Conservation (phyloP, 1,140 invertebrate species). For the Phenacoccus solenopsis region DNA sequence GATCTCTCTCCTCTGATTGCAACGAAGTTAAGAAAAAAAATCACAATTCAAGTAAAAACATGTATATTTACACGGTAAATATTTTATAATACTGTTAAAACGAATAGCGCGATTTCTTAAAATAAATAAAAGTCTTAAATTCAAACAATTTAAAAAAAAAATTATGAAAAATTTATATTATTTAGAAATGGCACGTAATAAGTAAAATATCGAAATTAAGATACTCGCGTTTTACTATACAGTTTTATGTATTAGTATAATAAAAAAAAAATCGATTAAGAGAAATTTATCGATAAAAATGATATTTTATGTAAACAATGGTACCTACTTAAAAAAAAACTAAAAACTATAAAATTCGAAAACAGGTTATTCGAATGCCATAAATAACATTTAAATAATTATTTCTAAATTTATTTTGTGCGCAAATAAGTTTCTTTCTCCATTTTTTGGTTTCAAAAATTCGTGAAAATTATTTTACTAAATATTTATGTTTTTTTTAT, state of each 20-base stretch:
- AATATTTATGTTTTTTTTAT: too few species aligned
- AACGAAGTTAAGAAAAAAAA: too few species aligned
- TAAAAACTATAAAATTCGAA: not conserved
- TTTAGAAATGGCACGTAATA: not conserved
- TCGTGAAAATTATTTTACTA: too few species aligned
- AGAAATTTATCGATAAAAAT: too few species aligned
- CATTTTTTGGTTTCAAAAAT: too few species aligned
- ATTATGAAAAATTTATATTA: not conserved
- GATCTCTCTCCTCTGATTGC: too few species aligned
- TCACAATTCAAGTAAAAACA: not conserved
- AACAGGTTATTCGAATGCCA: not conserved
- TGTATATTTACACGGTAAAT: constrained; percentile 3
- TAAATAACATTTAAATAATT: too few species aligned
- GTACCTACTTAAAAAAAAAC: not conserved
- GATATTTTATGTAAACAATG: too few species aligned
- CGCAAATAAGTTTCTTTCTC: too few species aligned
- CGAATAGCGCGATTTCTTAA: not conserved
- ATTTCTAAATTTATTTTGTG: too few species aligned
- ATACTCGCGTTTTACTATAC: not conserved
- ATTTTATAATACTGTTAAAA: not conserved
- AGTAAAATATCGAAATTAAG: not conserved
- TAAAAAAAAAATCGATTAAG: not conserved
- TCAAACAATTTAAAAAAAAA: not conserved
- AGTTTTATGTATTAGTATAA: not conserved
- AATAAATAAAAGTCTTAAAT: not conserved